These are phyloP conservation scores for Hippocampus kuda DNA, from an alignment of 2,797 vertebrate species.

Conservation along the genomic window DNA sequence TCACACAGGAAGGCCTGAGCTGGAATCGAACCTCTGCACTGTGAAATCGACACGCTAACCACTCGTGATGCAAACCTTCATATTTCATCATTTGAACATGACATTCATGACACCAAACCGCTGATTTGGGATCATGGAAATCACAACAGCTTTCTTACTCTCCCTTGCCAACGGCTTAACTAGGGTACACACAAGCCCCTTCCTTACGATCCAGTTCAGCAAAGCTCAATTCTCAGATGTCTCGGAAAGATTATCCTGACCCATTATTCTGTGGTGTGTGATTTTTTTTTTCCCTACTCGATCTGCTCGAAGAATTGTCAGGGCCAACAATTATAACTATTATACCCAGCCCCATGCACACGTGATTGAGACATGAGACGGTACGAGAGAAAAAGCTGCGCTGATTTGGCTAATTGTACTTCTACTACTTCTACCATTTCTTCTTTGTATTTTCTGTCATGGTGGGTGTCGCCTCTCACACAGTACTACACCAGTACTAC, in stretches of 20 bases:
- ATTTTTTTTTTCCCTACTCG: neutral
- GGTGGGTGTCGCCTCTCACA: neutral
- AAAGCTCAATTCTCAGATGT: neutral
- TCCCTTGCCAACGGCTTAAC: neutral
- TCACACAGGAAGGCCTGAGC: too few species aligned
- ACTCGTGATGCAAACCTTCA: constrained; percentile 2
- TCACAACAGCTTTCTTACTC: neutral
- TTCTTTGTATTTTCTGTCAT: neutral
- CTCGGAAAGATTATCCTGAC: neutral
- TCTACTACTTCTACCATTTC: too few species aligned
- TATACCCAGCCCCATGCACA: too few species aligned
- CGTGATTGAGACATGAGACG: neutral
- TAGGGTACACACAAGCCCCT: neutral
- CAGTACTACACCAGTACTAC: neutral
- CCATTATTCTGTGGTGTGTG: neutral
- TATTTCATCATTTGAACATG: neutral
- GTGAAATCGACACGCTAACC: too few species aligned
- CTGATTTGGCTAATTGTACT: too few species aligned
- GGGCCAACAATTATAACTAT: neutral
- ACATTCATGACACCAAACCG: neutral
- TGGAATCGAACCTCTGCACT: too few species aligned
- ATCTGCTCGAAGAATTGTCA: neutral
- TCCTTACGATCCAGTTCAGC: neutral
- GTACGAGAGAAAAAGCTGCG: too few species aligned
- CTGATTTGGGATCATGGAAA: neutral